These are phyloP conservation scores for Rhegmatorhina hoffmannsi DNA, from an alignment of 2,113 vertebrate species.

Conservation along the genomic window DNA sequence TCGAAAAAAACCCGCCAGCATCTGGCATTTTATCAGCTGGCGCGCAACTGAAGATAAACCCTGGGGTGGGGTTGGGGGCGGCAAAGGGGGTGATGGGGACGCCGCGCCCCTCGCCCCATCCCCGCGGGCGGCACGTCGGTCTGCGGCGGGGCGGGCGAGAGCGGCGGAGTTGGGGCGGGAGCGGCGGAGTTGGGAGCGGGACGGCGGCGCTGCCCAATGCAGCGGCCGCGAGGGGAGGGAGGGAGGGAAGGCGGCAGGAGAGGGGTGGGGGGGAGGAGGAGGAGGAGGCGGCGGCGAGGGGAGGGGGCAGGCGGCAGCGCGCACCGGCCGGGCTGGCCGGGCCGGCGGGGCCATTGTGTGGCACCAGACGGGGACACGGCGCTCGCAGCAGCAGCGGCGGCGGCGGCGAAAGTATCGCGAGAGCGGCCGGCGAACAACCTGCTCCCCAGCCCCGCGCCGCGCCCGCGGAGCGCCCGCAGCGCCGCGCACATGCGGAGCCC, in stretches of 20 bases:
- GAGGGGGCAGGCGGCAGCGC: no score
- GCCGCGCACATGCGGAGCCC: constrained; percentile 54
- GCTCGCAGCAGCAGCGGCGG: no score
- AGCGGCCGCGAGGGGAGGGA: background rate
- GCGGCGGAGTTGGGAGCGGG: background rate
- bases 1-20: background rate
- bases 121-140: background rate
- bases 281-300: no score
- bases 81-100: no score
- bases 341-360: no score
- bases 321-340: no score
- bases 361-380: no score
- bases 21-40: constrained; percentile 25
- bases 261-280: no score
- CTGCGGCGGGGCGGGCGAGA: background rate
- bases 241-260: background rate
- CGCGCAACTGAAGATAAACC: background rate
- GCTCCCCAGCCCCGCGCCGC: background rate
- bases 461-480: constrained; percentile 77
- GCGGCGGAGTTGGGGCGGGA: no score
- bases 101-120: background rate
- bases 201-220: background rate
- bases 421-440: no score
- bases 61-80: background rate
- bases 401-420: no score